Base-by-base conservation (phyloP, 2,888 invertebrate species). In the Sericinus montela region DNA sequence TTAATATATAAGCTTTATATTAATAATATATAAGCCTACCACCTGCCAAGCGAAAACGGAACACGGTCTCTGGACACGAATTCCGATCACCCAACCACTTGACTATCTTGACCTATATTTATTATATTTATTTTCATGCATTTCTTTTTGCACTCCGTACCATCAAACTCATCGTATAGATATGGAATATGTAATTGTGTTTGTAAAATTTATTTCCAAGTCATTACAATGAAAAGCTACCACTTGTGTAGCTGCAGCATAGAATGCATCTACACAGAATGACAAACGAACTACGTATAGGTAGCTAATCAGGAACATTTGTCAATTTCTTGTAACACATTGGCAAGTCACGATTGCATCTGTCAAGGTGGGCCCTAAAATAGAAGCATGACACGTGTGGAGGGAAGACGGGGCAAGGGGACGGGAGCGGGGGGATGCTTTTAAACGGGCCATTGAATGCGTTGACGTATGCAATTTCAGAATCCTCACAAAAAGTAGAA, bases 401-500 rank as follows among this genome's bases (percentile, higher is more conserved):
- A 38, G 39, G 45, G 62, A 62, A 63, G 60, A 72, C 71, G 62
- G 62, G 60, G 69, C 69, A 16, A 16, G 37, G 29, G 5, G 4
- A 34, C 11, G 35, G 34, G 13, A 69, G n/a, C 34, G 14, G 11
- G 6, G 69, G 70, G 74, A 75, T 72, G 77, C 78, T 77, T 79
- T 81, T 73, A 76, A 75, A 70, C 72, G 76, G 67, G 71, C 76
- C 77, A 76, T 76, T 78, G 74, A 75, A 70, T 58, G 73, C 75
- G 79, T 72, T 71, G 80, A 79, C 75, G 80, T 80, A 72, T 78
- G 80, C 79, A 79, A 83, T 78, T 79, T 76, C 78, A 80, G 79
- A 77, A 69, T 73, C 63, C 66, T 64, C 60, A 79, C 72, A 81
- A 78, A 76, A 75, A 69, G 65, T 66, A 66, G 68, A 70, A 69